Evolutionary conservation across 2,797 vertebrate genomes (phyloP), one percentile per base, ranked within the genome.

Genomic region (Columba guinea): DNA sequence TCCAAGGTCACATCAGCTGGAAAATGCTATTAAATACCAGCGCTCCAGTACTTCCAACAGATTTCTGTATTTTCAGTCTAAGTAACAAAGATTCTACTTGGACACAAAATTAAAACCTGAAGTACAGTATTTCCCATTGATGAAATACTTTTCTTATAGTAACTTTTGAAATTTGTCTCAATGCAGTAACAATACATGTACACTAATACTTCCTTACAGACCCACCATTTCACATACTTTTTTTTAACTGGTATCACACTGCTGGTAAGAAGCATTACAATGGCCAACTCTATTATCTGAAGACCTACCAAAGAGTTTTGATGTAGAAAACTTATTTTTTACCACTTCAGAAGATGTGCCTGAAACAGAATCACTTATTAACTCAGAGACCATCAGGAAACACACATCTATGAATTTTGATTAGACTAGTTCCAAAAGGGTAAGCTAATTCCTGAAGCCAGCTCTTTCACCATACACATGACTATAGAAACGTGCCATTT

Each of bases 301-400:
- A 78, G 32, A 35, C 41, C 51, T 18, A 53, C 6, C 11, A 19
- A 60, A 23, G 5, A 63, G 34, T 69, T 83, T 35, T 27, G 67
- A 63, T 14, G 62, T 8, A 55, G 34, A 64, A 69, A 58, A 28
- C 26, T 62, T 51, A 71, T 63, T 48, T 81, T 86, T 55, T 34
- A 20, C 22, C 48, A 67, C 65, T 91, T 56, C 11, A 82, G 39
- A 62, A 84, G 69, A 80, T 18, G 14, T 49, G 65, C 44, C 74
- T 71, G 73, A 78, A 88, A 93, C 51, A 92, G 84, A 58, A 93
- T 82, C 65, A 44, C 60, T 73, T 68, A 52, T 24, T 94, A 92
- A 87, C 11, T 14, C 60, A 0, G 58, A 56, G 28, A 55, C 55
- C 87, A 81, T 53, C 49, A 92, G 69, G 79, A 91, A 93, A 71